Percentiles rank a stretch among this genome's conserved stretches.
These are phyloP conservation scores for Neodiprion pinetum DNA, from an alignment of 1,140 invertebrate genomes.

Conservation along the genomic window DNA sequence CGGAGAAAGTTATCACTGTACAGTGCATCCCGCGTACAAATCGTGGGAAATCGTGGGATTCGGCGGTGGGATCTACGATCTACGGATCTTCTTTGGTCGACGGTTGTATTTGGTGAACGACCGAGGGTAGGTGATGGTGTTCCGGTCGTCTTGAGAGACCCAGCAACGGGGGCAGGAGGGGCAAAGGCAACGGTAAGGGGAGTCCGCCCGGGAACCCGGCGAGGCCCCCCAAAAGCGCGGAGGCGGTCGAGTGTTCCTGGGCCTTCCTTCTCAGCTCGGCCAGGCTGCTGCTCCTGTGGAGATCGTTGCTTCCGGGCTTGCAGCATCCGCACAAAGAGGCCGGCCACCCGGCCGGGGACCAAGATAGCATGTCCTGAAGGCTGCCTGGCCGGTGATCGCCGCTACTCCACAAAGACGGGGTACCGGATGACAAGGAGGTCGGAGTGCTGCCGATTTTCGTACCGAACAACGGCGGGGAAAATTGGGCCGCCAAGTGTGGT, in stretches of 20 bases:
- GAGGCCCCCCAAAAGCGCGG: constrained; percentile 63
- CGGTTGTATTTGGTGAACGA: constrained; percentile 56
- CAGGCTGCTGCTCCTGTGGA: constrained; percentile 75
- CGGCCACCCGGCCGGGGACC: constrained; percentile 54
- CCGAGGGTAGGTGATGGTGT: constrained; percentile 47
- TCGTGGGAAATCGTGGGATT: not conserved
- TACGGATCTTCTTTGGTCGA: constrained; percentile 57
- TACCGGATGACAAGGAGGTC: constrained; percentile 50
- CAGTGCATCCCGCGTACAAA: not conserved
- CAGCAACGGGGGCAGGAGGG: constrained; percentile 61
- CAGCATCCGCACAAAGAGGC: constrained; percentile 53
- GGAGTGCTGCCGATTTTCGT: constrained; percentile 51
- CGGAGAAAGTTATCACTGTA: no score
- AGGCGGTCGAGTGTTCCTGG: constrained; percentile 88
- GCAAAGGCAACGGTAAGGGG: constrained; percentile 61
- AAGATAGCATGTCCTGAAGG: constrained; percentile 56
- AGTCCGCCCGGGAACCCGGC: constrained; percentile 62
- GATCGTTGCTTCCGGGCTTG: constrained; percentile 62
- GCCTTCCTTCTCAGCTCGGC: constrained; percentile 88
- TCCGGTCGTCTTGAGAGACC: constrained; percentile 55
- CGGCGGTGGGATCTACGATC: constrained; percentile 15
- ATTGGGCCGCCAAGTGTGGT: constrained; percentile 77
- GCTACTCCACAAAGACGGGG: constrained; percentile 52
- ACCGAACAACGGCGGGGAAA: constrained; percentile 81
- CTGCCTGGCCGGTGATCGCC: constrained; percentile 47